A percentile compares a stretch with the other conserved stretches of the same genome.
Conservation (phyloP, 1,140 invertebrate genomes). For the Chrysoperla carnea region DNA sequence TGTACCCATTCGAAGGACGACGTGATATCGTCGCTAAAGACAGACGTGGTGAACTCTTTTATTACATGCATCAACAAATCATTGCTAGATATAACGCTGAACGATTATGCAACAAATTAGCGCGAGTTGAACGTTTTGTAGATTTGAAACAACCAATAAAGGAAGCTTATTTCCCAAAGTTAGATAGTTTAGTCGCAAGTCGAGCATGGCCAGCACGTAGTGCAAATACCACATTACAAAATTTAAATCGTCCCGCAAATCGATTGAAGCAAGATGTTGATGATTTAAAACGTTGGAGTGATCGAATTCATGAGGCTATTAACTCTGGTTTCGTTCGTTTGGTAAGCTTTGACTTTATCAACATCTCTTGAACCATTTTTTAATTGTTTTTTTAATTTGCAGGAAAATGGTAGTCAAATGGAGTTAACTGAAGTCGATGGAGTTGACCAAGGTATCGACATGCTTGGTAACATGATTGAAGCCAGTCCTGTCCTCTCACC, state of each 20-base stretch:
- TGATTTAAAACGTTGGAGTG: conserved; percentile 53
- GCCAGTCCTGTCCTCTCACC: conserved; percentile 39
- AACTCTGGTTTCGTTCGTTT: conserved; percentile 39
- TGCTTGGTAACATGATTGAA: conserved; percentile 66
- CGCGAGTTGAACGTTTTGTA: not conserved
- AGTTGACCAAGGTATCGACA: conserved; percentile 47
- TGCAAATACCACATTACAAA: conserved; percentile 33
- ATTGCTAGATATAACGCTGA: conserved; percentile 29
- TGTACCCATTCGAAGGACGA: conserved; percentile 50
- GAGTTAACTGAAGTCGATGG: no score
- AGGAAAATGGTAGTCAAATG: no score
- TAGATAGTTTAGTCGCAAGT: conserved; percentile 28
- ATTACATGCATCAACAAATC: conserved; percentile 63
- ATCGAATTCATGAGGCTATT: conserved; percentile 56
- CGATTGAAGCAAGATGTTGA: conserved; percentile 44
- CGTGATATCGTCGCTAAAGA: conserved; percentile 44
- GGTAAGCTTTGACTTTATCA: conserved; percentile 23
- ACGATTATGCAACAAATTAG: conserved; percentile 18
- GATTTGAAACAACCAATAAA: not conserved
- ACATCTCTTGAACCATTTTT: no score
- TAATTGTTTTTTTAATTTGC: not conserved
- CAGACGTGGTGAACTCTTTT: conserved; percentile 56
- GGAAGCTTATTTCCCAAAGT: not conserved
- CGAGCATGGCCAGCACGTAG: conserved; percentile 42
- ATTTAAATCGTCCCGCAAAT: conserved; percentile 47